Percentiles rank a stretch among this genome's conserved stretches.
Conservation (phyloP, 2,888 invertebrate species). For the Parnassius orleans region DNA sequence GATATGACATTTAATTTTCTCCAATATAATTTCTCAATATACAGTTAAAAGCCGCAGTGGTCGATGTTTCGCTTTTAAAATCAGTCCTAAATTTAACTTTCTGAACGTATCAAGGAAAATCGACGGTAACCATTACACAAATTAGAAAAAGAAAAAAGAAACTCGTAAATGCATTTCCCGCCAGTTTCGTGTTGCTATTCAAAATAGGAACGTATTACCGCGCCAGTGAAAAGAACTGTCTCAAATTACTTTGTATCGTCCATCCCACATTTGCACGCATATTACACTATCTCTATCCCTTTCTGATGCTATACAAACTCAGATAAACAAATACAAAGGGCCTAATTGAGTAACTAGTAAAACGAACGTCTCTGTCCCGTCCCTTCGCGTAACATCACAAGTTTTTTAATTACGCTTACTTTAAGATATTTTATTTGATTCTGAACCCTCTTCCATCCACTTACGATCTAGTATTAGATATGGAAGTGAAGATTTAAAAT, state of each 20-base stretch:
- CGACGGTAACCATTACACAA: slow-evolving; percentile 65
- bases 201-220: slow-evolving; percentile 78
- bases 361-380: slow-evolving; percentile 75
- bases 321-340: slow-evolving; percentile 82
- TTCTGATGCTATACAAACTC: slow-evolving; percentile 74
- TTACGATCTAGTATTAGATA: slow-evolving; percentile 16
- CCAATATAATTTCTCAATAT: neutral
- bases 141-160: slow-evolving; percentile 61
- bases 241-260: slow-evolving; percentile 73
- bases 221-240: slow-evolving; percentile 78
- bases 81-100: slow-evolving; percentile 43
- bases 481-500: slow-evolving; percentile 24
- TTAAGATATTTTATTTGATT: slow-evolving; percentile 32
- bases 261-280: slow-evolving; percentile 43
- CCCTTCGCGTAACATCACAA: slow-evolving; percentile 64
- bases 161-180: slow-evolving; percentile 77
- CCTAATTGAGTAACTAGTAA: slow-evolving; percentile 82
- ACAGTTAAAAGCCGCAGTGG: slow-evolving; percentile 1
- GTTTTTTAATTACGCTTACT: slow-evolving; percentile 33
- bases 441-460: slow-evolving; percentile 35
- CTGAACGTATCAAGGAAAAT: slow-evolving; percentile 71
- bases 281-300: slow-evolving; percentile 42
- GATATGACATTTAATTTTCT: neutral
- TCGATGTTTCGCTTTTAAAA: slow-evolving; percentile 17
- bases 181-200: slow-evolving; percentile 76